These are phyloP conservation scores for Taurulus bubalis DNA, from an alignment of 2,113 vertebrate species.

Conservation along the genomic window DNA sequence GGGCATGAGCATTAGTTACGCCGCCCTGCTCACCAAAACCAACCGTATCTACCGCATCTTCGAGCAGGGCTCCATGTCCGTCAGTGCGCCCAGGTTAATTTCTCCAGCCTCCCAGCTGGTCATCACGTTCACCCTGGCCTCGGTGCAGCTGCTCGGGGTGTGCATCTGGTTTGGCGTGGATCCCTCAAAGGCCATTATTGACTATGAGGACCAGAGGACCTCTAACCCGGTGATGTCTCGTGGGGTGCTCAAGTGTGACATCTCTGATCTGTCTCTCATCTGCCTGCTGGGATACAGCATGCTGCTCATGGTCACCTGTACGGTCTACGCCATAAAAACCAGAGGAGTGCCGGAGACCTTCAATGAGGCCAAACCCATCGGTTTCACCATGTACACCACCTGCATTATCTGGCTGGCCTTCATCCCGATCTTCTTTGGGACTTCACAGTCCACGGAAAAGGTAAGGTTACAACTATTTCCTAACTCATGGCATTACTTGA, in stretches of 20 bases:
- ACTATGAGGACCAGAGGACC: constrained; percentile 84
- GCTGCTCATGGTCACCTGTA: constrained; percentile 99
- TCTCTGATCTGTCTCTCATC: constrained; percentile 89
- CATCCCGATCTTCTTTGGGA: constrained; percentile 99
- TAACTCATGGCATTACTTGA: neutral
- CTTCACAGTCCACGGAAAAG: constrained; percentile 93
- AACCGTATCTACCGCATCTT: constrained; percentile 86
- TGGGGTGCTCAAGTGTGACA: constrained; percentile 84
- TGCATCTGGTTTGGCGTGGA: constrained; percentile 84
- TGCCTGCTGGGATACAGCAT: constrained; percentile 99
- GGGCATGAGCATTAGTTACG: constrained; percentile 87
- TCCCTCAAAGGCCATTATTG: constrained; percentile 83
- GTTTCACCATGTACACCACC: constrained; percentile 88
- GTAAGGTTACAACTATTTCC: constrained; percentile 70
- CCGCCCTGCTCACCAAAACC: constrained; percentile 84
- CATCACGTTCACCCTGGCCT: constrained; percentile 83
- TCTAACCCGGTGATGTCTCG: constrained; percentile 77
- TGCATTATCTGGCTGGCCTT: constrained; percentile 87
- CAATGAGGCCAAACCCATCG: constrained; percentile 99
- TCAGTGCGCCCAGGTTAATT: constrained; percentile 83
- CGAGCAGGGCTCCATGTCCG: constrained; percentile 82
- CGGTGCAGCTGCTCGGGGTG: constrained; percentile 84
- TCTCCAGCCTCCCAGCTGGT: constrained; percentile 83
- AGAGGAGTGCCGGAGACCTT: constrained; percentile 97
- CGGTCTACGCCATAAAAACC: constrained; percentile 92